Conservation (phyloP, 2,888 invertebrate species). For the Spilosoma lubricipeda region DNA sequence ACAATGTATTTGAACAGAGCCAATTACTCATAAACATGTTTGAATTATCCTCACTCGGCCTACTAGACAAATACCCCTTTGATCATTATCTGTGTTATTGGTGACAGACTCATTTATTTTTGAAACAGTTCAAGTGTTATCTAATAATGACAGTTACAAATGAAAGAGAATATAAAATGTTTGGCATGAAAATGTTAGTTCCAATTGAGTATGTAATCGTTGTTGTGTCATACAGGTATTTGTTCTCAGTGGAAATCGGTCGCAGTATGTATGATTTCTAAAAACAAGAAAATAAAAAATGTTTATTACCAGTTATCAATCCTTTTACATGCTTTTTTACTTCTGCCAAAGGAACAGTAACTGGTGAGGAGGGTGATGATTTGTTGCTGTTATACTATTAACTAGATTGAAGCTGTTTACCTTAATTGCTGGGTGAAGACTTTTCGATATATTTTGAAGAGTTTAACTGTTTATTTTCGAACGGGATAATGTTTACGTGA, state of each 20-base stretch:
- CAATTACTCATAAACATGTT: not conserved
- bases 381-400: too few relatives aligned
- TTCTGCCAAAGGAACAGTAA: too few relatives aligned
- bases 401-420: too few relatives aligned
- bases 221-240: not conserved
- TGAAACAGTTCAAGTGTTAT: not conserved
- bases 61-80: not conserved
- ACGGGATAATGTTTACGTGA: not conserved
- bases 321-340: too few relatives aligned
- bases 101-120: not conserved
- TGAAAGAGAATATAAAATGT: not conserved
- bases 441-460: too few relatives aligned
- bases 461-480: not conserved
- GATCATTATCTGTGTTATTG: not conserved
- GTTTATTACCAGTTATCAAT: too few relatives aligned
- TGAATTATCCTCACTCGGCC: not conserved
- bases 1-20: not conserved
- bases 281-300: too few relatives aligned
- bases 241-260: not conserved
- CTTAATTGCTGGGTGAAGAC: too few relatives aligned
- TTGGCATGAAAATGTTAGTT: not conserved
- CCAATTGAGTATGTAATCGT: not conserved
- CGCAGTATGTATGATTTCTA: not conserved
- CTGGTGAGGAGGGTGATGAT: too few relatives aligned
- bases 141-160: not conserved